phyloP scores from a whole-genome alignment of 2,113 vertebrate species.

The Forbesichthys agassizii region DNA sequence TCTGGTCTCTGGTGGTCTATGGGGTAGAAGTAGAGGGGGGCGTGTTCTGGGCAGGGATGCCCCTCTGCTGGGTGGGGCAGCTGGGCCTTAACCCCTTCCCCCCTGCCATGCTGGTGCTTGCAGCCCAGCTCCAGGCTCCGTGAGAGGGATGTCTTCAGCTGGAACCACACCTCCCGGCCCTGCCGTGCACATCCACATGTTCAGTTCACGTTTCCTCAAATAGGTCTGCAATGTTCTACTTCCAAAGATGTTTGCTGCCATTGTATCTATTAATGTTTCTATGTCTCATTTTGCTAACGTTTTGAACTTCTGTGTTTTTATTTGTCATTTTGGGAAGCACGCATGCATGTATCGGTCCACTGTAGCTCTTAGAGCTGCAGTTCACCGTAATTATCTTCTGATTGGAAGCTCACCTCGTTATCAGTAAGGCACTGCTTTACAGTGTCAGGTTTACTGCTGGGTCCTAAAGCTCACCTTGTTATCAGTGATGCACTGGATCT shows the following conservation, averaged over 20 bases:
- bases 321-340: no score
- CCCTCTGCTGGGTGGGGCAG: accelerated
- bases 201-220: no score
- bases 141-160: constrained; percentile 71
- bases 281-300: no score
- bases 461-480: no score
- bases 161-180: constrained; percentile 69
- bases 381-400: no score
- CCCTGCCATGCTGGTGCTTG: background rate
- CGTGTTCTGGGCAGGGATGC: constrained; percentile 61
- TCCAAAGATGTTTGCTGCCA: no score
- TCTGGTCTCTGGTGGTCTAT: constrained; percentile 61
- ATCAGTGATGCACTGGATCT: constrained; percentile 72
- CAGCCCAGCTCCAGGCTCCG: constrained; percentile 71
- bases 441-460: no score
- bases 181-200: constrained; percentile 16
- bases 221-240: no score
- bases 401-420: constrained; percentile 41
- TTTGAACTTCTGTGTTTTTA: no score
- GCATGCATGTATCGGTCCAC: no score
- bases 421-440: constrained; percentile 40
- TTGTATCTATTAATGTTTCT: no score
- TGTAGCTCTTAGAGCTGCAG: no score
- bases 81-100: background rate
- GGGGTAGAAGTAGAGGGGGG: constrained; percentile 68